Conservation (phyloP, 2,888 invertebrate genomes). For the Nomada fucata region DNA sequence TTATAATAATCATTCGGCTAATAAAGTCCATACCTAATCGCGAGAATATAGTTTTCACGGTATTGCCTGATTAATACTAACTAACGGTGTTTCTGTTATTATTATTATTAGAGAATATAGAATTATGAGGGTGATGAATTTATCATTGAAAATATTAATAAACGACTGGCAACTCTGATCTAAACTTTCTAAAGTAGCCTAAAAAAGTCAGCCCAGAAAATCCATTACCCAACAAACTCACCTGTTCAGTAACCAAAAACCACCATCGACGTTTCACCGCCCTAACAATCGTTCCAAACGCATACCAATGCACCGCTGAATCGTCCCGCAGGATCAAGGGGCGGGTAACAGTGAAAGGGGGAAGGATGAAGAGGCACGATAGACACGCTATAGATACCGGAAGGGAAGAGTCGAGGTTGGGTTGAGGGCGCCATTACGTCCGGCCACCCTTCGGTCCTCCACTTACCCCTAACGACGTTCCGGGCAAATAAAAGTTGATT, state of each 20-base stretch:
- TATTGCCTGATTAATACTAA: too few species aligned
- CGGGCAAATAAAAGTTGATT: conserved; percentile 80
- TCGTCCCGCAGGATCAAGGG: conserved; percentile 27
- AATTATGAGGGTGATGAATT: too few species aligned
- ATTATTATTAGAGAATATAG: background rate
- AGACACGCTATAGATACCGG: conserved; percentile 74
- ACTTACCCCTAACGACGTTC: conserved; percentile 77
- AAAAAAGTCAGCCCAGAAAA: too few species aligned
- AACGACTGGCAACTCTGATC: too few species aligned
- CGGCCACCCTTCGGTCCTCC: conserved; percentile 77
- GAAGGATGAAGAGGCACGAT: conserved; percentile 68
- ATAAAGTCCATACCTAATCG: too few species aligned
- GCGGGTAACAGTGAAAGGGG: conserved; percentile 42
- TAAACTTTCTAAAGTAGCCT: too few species aligned
- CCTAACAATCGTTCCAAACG: background rate
- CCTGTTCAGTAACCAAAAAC: background rate
- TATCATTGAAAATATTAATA: too few species aligned
- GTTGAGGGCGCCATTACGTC: conserved; percentile 79
- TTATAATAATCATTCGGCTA: too few species aligned
- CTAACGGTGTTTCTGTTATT: background rate
- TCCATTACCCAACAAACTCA: background rate
- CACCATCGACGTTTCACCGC: background rate
- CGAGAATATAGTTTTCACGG: too few species aligned
- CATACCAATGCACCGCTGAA: conserved; percentile 21
- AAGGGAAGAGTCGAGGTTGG: conserved; percentile 73